Evolutionary conservation across 1,140 invertebrate species (phyloP).

Genomic region (Drosophila triauraria): DNA sequence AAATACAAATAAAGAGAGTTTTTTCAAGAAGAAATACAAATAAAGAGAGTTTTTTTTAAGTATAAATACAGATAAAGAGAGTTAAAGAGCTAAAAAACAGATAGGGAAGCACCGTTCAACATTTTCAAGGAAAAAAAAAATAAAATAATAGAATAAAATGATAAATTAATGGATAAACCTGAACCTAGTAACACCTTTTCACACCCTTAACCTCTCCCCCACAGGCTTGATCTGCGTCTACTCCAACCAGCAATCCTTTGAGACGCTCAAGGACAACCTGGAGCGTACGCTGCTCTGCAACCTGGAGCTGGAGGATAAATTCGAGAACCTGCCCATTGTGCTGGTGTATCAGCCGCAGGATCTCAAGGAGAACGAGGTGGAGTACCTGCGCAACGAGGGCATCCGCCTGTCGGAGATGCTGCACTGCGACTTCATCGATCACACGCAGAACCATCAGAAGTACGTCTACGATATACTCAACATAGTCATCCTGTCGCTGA

Average conservation of each 20-base stretch:
- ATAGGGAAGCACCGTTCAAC: too few species aligned
- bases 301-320: slow-evolving; percentile 95
- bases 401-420: slow-evolving; percentile 95
- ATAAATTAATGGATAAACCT: too few species aligned
- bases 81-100: too few species aligned
- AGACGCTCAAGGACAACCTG: slow-evolving; percentile 95
- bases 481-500: slow-evolving; percentile 80
- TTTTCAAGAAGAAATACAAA: too few species aligned
- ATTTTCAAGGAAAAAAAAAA: too few species aligned
- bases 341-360: slow-evolving; percentile 95
- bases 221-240: slow-evolving; percentile 95
- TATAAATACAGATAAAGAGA: too few species aligned
- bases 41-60: too few species aligned
- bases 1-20: too few species aligned
- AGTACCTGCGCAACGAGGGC: slow-evolving; percentile 94
- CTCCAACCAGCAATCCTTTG: slow-evolving; percentile 95
- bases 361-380: slow-evolving; percentile 92
- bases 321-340: slow-evolving; percentile 94
- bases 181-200: background rate
- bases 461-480: slow-evolving; percentile 84
- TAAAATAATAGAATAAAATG: too few species aligned
- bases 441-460: slow-evolving; percentile 84
- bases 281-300: slow-evolving; percentile 96
- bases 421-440: slow-evolving; percentile 84
- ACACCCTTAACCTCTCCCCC: slow-evolving; percentile 48